A percentile compares a stretch with the other conserved stretches of the same genome.
phyloP scores from a whole-genome alignment of 2,797 vertebrate genomes.

The Arrhamphus sclerolepis region DNA sequence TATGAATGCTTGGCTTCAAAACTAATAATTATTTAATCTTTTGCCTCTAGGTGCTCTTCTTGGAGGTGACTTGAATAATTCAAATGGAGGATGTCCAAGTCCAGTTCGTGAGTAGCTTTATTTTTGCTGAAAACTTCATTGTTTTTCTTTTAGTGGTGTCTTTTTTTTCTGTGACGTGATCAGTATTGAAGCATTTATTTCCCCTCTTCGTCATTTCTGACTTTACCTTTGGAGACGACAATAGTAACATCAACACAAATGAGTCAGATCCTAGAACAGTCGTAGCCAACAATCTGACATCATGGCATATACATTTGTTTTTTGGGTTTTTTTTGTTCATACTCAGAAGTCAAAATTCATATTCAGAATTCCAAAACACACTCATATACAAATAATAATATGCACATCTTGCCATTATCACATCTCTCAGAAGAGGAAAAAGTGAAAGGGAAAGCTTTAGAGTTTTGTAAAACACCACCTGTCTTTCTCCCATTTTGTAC shows the following conservation, averaged over 20 bases:
- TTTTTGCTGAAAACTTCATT: slow-evolving; percentile 15
- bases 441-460: slow-evolving; percentile 15
- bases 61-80: slow-evolving; percentile 92
- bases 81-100: slow-evolving; percentile 95
- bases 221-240: slow-evolving; percentile 77
- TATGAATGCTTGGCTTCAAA: background rate
- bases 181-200: slow-evolving; percentile 24
- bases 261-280: slow-evolving; percentile 14
- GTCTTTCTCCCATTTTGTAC: slow-evolving; percentile 27
- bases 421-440: slow-evolving; percentile 23
- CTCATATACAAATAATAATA: too few species aligned
- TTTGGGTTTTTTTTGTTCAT: too few species aligned
- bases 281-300: too few species aligned
- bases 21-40: slow-evolving; percentile 16
- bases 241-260: slow-evolving; percentile 80
- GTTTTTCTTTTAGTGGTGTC: slow-evolving; percentile 9
- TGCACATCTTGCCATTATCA: slow-evolving; percentile 29
- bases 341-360: too few species aligned
- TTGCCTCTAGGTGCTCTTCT: slow-evolving; percentile 87
- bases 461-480: slow-evolving; percentile 32
- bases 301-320: slow-evolving; percentile 2
- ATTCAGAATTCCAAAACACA: too few species aligned
- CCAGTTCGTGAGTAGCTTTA: slow-evolving; percentile 90
- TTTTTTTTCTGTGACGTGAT: slow-evolving; percentile 20
- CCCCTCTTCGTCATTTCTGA: slow-evolving; percentile 54